Evolutionary conservation across 64 coral and sea anemone species (phyloP).

Genomic region (Platygyra sinensis): DNA sequence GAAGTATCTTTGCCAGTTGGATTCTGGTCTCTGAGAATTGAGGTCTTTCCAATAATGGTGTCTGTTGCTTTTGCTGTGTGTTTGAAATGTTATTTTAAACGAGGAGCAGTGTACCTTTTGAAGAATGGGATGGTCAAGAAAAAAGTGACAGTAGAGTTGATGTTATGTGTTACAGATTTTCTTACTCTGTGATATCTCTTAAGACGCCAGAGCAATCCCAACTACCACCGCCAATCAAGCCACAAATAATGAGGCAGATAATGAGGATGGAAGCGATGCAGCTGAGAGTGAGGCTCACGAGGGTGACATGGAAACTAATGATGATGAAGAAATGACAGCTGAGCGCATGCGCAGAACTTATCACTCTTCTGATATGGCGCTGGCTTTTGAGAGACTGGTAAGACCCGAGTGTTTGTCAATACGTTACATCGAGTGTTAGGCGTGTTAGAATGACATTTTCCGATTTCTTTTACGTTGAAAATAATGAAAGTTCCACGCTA

Average conservation of each 20-base stretch:
- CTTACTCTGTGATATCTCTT: neutral
- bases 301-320: neutral
- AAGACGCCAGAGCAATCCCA: constrained; percentile 24
- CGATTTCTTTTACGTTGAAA: too few species aligned
- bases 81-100: too few species aligned
- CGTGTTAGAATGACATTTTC: neutral
- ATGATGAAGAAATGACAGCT: constrained; percentile 9
- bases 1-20: too few species aligned
- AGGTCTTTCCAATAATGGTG: too few species aligned
- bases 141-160: too few species aligned
- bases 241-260: neutral
- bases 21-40: too few species aligned
- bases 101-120: too few species aligned
- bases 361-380: constrained; percentile 35
- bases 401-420: neutral
- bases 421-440: too few species aligned
- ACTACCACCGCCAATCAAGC: constrained; percentile 5
- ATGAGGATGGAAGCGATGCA: constrained; percentile 39
- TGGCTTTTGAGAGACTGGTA: constrained; percentile 52
- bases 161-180: too few species aligned
- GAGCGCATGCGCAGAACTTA: constrained; percentile 58
- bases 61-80: too few species aligned
- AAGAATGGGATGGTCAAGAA: too few species aligned
- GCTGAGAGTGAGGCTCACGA: constrained; percentile 5
- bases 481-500: too few species aligned